Percentiles rank a stretch among this genome's conserved stretches.
Conservation (phyloP, 37 sponge, comb jelly and placozoan genomes). For the Halichondria panicea region DNA sequence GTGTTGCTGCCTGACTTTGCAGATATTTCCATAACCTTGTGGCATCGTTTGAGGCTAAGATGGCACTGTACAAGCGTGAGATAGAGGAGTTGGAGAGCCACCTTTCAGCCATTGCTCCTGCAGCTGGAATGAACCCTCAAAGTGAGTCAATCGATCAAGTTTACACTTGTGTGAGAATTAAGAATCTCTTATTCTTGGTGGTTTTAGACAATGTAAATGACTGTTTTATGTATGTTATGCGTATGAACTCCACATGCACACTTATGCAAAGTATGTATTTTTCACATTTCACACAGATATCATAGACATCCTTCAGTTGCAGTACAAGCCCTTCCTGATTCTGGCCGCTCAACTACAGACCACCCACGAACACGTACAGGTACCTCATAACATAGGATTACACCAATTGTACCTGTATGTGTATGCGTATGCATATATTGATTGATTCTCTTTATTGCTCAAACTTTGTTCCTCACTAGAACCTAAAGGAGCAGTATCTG, state of each 20-base stretch:
- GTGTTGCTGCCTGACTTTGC: too few species aligned
- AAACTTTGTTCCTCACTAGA: slow-evolving; percentile 7
- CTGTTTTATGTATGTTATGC: too few species aligned
- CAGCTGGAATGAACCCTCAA: slow-evolving; percentile 29
- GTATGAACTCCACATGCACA: too few species aligned
- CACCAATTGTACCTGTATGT: neutral
- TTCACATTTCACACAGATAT: slow-evolving; percentile 30
- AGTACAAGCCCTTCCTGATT: slow-evolving; percentile 69
- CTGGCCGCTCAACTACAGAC: slow-evolving; percentile 71
- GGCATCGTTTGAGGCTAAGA: slow-evolving; percentile 49
- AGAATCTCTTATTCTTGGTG: too few species aligned
- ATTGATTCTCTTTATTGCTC: neutral
- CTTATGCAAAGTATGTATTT: slow-evolving; percentile 10
- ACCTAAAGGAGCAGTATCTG: slow-evolving; percentile 60
- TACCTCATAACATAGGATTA: neutral
- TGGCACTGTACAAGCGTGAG: slow-evolving; percentile 55
- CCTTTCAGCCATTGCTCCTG: slow-evolving; percentile 24
- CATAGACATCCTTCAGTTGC: slow-evolving; percentile 51
- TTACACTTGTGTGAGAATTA: neutral
- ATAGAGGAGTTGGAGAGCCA: slow-evolving; percentile 74
- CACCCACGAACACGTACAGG: slow-evolving; percentile 66
- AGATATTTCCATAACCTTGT: slow-evolving; percentile 69
- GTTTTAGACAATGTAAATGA: too few species aligned
- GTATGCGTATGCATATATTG: neutral
- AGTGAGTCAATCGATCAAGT: slow-evolving; percentile 29